Evolutionary conservation across 2,888 invertebrate genomes (phyloP), one percentile per base, ranked within the genome.

Genomic region (Mactromeris polynyma): DNA sequence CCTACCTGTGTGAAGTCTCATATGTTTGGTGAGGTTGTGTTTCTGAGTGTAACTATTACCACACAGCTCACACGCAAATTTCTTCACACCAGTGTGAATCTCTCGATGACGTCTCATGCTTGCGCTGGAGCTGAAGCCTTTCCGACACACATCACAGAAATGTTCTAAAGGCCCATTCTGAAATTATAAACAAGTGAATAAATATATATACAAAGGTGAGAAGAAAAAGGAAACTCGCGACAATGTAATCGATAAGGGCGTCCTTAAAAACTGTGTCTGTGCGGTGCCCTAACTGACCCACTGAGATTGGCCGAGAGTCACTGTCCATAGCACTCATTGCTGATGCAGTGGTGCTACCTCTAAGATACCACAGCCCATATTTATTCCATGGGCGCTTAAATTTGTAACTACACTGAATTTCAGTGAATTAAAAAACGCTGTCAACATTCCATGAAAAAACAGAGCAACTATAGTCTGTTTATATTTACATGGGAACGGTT

Each of bases 31-130:
- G 6, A 91, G 89, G 51, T 91, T 91, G 51, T 91, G 91, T 84
- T 91, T 90, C 89, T 90, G 91, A 0, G 91, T 91, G 84, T 90
- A 91, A 31, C 90, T 87, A 81, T 91, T 91, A 2, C 91, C 89
- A 80, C 91, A 91, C 2, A 91, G 84, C 33, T 91, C 81, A 85
- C 91, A 91, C 11, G 87, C 81, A 80, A 88, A 91, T 69, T 89
- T 88, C 64, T 89, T 86, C 82, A 86, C 73, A 2, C 91, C 91
- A 2, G 88, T 81, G 36, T 91, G 91, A 4, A 86, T 90, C 81
- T 89, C 89, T 33, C 87, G 78, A 36, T 91, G 91, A 36, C 89
- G 77, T 33, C 87, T 78, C 69, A 91, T 69, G 77, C 89, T 89
- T 9, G 89, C 87, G 19, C 69, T 80, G 31, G 91, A 88, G 46